A percentile compares a stretch with the other conserved stretches of the same genome.
phyloP scores from a whole-genome alignment of 2,797 vertebrate genomes.

The Leptatherina wallacei region DNA sequence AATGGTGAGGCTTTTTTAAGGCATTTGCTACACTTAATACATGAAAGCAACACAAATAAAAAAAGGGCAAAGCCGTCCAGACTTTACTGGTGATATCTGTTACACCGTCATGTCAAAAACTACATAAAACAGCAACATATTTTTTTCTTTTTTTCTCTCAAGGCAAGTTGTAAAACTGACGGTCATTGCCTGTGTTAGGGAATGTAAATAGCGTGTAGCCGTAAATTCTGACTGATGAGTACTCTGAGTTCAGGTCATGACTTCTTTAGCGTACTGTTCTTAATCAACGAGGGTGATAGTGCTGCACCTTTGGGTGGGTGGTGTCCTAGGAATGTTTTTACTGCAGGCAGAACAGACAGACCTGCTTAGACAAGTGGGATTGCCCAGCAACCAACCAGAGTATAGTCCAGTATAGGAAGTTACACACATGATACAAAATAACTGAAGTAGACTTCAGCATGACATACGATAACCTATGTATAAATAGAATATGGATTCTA shows the following conservation, averaged over 20 bases:
- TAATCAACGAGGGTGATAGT: constrained; percentile 24
- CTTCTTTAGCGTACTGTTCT: not conserved
- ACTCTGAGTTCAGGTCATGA: not conserved
- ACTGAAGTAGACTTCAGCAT: not conserved
- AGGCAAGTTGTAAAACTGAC: not conserved
- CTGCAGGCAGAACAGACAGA: constrained; percentile 27
- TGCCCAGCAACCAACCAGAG: not conserved
- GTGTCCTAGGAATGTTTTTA: constrained; percentile 55
- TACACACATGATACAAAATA: not conserved
- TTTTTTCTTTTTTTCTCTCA: not conserved
- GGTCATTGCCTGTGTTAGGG: not conserved
- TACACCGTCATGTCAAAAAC: not conserved
- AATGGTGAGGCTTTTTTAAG: not conserved
- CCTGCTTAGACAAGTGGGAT: constrained; percentile 55
- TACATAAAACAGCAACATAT: not conserved
- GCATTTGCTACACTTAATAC: too few species aligned
- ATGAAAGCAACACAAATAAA: not conserved
- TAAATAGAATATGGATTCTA: not conserved
- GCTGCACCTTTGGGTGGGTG: constrained; percentile 31
- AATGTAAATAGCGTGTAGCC: not conserved
- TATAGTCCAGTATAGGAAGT: not conserved
- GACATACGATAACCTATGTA: not conserved
- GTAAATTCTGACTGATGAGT: constrained; percentile 20
- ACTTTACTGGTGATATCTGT: not conserved
- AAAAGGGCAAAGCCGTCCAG: not conserved